Percentiles rank a stretch among this genome's conserved stretches.
phyloP scores from a whole-genome alignment of 1,140 invertebrate species.

The Dendroctonus valens region DNA sequence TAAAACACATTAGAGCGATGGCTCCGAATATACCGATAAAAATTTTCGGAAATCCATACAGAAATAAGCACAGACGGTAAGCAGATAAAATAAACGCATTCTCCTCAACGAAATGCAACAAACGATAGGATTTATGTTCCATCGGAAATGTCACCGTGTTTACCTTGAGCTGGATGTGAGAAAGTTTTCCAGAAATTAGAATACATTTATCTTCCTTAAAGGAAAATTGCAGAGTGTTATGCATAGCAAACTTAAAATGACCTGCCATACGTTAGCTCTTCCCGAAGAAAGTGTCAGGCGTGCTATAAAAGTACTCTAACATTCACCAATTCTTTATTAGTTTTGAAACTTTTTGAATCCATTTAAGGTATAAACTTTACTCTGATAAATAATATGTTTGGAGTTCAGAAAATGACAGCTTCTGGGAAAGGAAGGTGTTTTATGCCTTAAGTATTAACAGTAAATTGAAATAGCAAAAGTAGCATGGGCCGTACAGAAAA shows the following conservation, averaged over 20 bases:
- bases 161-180: conserved; percentile 19
- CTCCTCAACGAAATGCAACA: conserved; percentile 5
- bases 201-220: conserved; percentile 31
- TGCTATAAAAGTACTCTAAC: conserved; percentile 30
- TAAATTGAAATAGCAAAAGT: no score
- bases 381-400: conserved; percentile 6
- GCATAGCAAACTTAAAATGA: conserved; percentile 24
- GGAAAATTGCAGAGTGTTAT: conserved; percentile 22
- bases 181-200: conserved; percentile 25
- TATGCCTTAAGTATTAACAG: no score
- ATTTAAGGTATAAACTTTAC: conserved; percentile 21
- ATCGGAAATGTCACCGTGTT: conserved; percentile 27
- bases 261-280: conserved; percentile 19
- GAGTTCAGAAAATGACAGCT: no score
- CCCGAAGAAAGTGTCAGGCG: conserved; percentile 26
- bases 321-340: conserved; percentile 29
- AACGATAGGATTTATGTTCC: conserved; percentile 15
- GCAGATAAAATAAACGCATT: conserved; percentile 18
- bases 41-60: conserved; percentile 13
- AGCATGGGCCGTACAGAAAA: no score
- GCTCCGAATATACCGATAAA: conserved; percentile 11
- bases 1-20: conserved; percentile 6
- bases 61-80: conserved; percentile 3
- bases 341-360: conserved; percentile 32
- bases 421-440: no score